Evolutionary conservation across 2,797 vertebrate genomes (phyloP).

Genomic region (Mus spretus): DNA sequence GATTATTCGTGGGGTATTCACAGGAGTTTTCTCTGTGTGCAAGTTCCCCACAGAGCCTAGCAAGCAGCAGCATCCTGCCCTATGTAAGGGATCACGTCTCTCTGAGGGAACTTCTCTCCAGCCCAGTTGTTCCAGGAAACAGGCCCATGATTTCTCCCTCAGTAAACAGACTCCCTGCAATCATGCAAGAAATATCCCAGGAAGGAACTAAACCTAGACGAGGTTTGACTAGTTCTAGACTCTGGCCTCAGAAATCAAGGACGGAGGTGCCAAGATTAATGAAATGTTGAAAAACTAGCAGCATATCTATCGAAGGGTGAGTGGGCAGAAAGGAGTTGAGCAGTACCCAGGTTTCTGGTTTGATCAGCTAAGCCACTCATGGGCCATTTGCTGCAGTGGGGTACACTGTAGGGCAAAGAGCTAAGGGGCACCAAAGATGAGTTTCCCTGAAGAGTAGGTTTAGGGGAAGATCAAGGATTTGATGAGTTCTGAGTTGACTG

Average conservation of each 20-base stretch:
- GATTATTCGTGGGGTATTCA: no score
- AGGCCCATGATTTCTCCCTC: neutral
- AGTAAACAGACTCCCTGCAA: neutral
- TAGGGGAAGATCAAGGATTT: neutral
- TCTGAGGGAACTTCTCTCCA: neutral
- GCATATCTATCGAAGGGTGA: neutral
- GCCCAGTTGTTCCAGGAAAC: neutral
- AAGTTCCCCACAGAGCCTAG: neutral
- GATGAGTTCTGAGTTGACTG: neutral
- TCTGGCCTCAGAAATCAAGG: neutral
- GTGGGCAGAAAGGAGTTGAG: neutral
- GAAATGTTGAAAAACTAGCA: neutral
- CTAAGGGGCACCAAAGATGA: neutral
- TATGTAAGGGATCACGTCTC: accelerated
- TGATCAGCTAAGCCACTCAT: neutral
- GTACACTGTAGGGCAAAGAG: neutral
- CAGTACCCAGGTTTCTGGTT: neutral
- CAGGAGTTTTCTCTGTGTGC: neutral
- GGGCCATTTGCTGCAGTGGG: neutral
- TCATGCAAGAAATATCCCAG: neutral
- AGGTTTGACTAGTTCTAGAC: neutral
- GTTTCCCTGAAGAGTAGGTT: neutral
- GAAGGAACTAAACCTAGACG: neutral
- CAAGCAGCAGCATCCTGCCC: neutral
- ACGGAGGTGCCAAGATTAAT: neutral